Percentiles rank a stretch among this genome's conserved stretches.
phyloP scores from a whole-genome alignment of 1,140 invertebrate genomes.

The Druon quercuslanigerum region DNA sequence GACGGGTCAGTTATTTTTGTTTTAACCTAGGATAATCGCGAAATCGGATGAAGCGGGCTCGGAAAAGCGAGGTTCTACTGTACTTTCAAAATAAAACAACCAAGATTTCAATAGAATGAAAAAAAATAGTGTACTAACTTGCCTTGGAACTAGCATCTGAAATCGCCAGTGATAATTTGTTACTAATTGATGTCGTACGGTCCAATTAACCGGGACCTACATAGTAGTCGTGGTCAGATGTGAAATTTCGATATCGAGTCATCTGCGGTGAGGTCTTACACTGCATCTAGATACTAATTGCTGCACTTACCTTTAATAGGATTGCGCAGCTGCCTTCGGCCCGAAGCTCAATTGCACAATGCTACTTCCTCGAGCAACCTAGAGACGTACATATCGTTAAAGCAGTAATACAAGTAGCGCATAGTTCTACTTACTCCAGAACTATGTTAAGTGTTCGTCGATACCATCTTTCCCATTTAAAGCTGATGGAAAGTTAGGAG shows the following conservation, averaged over 20 bases:
- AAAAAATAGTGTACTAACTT: neutral
- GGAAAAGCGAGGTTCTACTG: too few species aligned
- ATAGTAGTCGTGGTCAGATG: conserved; percentile 24
- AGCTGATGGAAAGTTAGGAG: conserved; percentile 18
- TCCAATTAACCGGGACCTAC: conserved; percentile 14
- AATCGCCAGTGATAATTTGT: conserved; percentile 27
- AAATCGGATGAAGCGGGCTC: too few species aligned
- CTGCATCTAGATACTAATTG: conserved; percentile 19
- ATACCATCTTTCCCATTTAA: neutral
- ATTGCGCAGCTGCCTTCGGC: conserved; percentile 25
- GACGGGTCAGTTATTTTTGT: too few species aligned
- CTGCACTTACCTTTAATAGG: conserved; percentile 22
- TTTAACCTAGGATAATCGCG: too few species aligned
- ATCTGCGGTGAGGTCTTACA: conserved; percentile 22
- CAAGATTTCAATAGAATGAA: neutral
- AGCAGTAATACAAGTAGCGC: conserved; percentile 10
- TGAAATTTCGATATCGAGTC: conserved; percentile 29
- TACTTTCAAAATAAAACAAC: neutral
- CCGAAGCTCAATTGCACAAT: conserved; percentile 21
- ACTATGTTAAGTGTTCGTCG: conserved; percentile 19
- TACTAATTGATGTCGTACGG: conserved; percentile 22
- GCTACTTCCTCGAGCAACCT: conserved; percentile 5
- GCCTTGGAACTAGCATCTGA: neutral
- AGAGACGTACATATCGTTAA: conserved; percentile 29
- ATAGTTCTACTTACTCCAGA: conserved; percentile 10